phyloP scores from a whole-genome alignment of 2,888 invertebrate species.

The Pelosia muscerda region DNA sequence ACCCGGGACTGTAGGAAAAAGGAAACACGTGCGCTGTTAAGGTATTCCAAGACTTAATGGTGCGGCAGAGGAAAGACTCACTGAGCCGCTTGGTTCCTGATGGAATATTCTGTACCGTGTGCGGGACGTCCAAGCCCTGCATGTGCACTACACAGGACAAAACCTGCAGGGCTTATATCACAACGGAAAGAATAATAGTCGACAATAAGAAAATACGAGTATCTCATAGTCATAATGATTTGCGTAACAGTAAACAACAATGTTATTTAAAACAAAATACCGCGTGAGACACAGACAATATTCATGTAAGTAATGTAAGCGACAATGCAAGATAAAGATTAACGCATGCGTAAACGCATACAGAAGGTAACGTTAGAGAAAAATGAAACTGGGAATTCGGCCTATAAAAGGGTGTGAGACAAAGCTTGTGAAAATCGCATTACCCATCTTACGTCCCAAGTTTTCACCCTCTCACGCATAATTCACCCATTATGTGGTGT shows the following conservation, averaged over 20 bases:
- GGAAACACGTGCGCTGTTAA: too few relatives aligned
- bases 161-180: background rate
- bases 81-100: too few relatives aligned
- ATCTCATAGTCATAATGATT: background rate
- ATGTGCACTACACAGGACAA: too few relatives aligned
- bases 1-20: too few relatives aligned
- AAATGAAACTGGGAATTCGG: slow-evolving; percentile 68
- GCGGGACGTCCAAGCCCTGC: too few relatives aligned
- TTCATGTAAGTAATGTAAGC: background rate
- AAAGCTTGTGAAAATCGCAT: slow-evolving; percentile 65
- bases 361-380: slow-evolving; percentile 31
- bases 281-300: background rate
- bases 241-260: background rate
- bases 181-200: too few relatives aligned
- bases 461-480: slow-evolving; percentile 70
- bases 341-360: slow-evolving; percentile 8
- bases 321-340: slow-evolving; percentile 21
- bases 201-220: background rate
- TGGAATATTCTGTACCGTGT: too few relatives aligned
- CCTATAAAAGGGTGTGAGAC: slow-evolving; percentile 65
- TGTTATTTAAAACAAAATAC: background rate
- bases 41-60: too few relatives aligned
- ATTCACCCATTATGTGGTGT: slow-evolving; percentile 68
- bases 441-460: slow-evolving; percentile 66
- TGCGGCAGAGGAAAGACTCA: too few relatives aligned